Evolutionary conservation across 2,113 vertebrate species (phyloP).

Genomic region (Tenebrosternarchus preto): DNA sequence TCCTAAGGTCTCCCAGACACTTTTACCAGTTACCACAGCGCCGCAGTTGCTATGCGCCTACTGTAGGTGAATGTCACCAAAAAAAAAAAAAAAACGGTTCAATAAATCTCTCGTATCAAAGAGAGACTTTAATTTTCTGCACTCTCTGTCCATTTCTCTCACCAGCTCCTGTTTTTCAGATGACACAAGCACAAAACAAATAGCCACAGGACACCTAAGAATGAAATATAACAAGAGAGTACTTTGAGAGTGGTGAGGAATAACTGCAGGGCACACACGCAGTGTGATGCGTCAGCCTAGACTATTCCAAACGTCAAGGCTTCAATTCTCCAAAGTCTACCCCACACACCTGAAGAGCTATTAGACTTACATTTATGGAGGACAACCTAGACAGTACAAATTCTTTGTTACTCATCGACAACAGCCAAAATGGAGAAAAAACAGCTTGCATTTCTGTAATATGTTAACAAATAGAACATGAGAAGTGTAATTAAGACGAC

Average conservation of each 20-base stretch:
- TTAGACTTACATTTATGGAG: slow-evolving; percentile 34
- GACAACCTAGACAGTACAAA: background rate
- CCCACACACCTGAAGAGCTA: slow-evolving; percentile 39
- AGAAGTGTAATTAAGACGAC: background rate
- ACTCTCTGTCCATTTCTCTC: slow-evolving; percentile 45
- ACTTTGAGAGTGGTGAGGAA: slow-evolving; percentile 46
- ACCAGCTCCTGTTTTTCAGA: slow-evolving; percentile 48
- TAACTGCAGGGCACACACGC: slow-evolving; percentile 43
- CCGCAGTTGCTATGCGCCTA: slow-evolving; percentile 24
- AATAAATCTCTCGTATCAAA: slow-evolving; percentile 53
- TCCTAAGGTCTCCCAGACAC: background rate
- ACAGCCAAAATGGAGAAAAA: background rate
- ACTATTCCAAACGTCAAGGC: slow-evolving; percentile 32
- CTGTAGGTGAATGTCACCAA: slow-evolving; percentile 12
- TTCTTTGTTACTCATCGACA: slow-evolving; percentile 16
- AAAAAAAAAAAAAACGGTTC: slow-evolving; percentile 41
- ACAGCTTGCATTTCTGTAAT: background rate
- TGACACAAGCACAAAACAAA: slow-evolving; percentile 54
- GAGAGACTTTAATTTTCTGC: slow-evolving; percentile 51
- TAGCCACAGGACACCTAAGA: slow-evolving; percentile 38
- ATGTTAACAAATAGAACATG: background rate
- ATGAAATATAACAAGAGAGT: slow-evolving; percentile 52
- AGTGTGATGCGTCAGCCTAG: slow-evolving; percentile 12
- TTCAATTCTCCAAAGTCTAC: slow-evolving; percentile 40
- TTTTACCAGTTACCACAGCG: slow-evolving; percentile 17